These are phyloP conservation scores for Chamaetylas fuelleborni DNA, from an alignment of 2,113 vertebrate genomes.

Conservation along the genomic window DNA sequence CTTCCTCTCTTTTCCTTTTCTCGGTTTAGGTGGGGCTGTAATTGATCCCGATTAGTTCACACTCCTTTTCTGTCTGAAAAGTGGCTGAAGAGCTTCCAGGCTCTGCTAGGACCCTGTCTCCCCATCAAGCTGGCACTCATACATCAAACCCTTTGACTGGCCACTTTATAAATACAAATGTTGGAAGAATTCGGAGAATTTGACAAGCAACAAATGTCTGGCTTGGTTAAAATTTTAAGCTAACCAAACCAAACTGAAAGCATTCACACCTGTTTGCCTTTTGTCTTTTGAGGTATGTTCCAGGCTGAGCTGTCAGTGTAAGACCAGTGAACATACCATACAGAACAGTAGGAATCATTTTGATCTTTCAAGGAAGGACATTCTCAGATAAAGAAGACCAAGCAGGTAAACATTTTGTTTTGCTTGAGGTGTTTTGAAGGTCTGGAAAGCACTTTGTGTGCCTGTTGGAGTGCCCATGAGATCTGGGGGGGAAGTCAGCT, in stretches of 20 bases:
- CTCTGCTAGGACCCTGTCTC: neutral
- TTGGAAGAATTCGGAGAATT: slow-evolving; percentile 1
- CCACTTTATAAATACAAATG: neutral
- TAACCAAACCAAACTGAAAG: neutral
- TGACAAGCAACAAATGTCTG: neutral
- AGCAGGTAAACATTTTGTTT: neutral
- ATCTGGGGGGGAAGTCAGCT: neutral
- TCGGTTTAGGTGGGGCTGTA: neutral
- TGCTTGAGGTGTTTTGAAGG: neutral
- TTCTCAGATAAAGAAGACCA: neutral
- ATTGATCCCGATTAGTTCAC: neutral
- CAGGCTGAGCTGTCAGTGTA: neutral
- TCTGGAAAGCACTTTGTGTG: neutral
- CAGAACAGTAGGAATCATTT: neutral
- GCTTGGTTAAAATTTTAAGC: neutral
- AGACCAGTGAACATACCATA: neutral
- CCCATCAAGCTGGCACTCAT: neutral
- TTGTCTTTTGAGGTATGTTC: neutral
- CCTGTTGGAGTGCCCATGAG: neutral
- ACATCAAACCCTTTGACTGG: neutral
- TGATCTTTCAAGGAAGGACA: neutral
- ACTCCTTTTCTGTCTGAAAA: neutral
- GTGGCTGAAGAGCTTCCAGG: neutral
- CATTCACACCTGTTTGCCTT: neutral
- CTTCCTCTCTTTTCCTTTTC: neutral